phyloP scores from a whole-genome alignment of 92 coral and sea anemone species.

The Meandrina meandrites region DNA sequence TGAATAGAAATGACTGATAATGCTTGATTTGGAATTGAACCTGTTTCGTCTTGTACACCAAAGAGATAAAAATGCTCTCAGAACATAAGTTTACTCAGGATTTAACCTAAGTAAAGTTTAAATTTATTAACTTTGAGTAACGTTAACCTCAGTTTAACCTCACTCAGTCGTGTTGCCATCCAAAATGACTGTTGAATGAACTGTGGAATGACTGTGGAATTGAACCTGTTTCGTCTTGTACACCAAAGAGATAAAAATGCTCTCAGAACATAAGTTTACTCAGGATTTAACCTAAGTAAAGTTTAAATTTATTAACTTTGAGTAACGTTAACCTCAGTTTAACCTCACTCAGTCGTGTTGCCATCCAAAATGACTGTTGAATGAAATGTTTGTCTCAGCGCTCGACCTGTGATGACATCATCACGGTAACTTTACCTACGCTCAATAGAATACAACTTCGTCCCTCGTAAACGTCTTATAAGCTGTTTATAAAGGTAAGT shows the following conservation, averaged over 20 bases:
- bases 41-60: background rate
- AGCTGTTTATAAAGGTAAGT: constrained; percentile 10
- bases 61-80: background rate
- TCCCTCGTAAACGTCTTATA: no score
- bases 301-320: no score
- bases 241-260: background rate
- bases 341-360: no score
- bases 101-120: no score
- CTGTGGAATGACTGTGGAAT: no score
- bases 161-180: no score
- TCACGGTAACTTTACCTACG: background rate
- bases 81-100: background rate
- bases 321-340: no score
- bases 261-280: background rate
- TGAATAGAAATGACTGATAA: no score
- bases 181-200: background rate
- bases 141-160: no score
- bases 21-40: no score
- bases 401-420: constrained; percentile 27
- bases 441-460: background rate
- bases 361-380: background rate
- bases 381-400: background rate
- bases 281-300: no score
- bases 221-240: background rate
- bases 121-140: no score